Percentiles rank a stretch among this genome's conserved stretches.
Conservation (phyloP, 2,113 vertebrate species). For the Lophius piscatorius region DNA sequence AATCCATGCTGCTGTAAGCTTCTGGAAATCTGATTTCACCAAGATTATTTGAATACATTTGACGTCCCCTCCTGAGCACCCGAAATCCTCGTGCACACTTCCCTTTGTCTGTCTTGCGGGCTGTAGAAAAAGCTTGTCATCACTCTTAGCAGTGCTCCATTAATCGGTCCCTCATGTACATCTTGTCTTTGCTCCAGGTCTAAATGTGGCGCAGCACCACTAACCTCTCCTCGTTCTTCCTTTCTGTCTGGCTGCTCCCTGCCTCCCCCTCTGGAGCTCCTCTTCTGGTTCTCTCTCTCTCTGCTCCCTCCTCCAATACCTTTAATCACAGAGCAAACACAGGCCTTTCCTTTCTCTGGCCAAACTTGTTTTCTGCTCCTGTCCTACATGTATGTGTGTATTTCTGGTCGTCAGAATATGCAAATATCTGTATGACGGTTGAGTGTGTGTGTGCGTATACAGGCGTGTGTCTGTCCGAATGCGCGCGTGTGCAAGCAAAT, state of each 20-base stretch:
- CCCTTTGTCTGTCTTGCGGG: slow-evolving; percentile 15
- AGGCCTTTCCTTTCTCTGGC: slow-evolving; percentile 37
- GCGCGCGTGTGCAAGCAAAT: no score
- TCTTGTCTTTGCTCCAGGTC: slow-evolving; percentile 50
- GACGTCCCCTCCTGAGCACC: slow-evolving; percentile 7
- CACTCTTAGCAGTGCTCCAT: slow-evolving; percentile 47
- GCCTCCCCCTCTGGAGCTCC: slow-evolving; percentile 5
- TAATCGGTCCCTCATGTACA: slow-evolving; percentile 33
- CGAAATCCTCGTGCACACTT: background rate
- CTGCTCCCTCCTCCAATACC: slow-evolving; percentile 42
- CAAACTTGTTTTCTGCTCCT: slow-evolving; percentile 46
- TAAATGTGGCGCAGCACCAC: slow-evolving; percentile 58
- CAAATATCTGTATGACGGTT: slow-evolving; percentile 9
- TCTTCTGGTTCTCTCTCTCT: slow-evolving; percentile 33
- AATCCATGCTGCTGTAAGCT: slow-evolving; percentile 21
- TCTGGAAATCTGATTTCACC: slow-evolving; percentile 1
- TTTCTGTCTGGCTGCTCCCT: slow-evolving; percentile 10
- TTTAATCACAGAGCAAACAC: slow-evolving; percentile 55
- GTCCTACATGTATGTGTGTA: slow-evolving; percentile 16
- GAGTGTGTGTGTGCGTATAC: slow-evolving; percentile 14
- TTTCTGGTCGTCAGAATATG: slow-evolving; percentile 18
- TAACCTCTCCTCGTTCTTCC: slow-evolving; percentile 33
- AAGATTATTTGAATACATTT: background rate
- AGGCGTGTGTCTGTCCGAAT: slow-evolving; percentile 36
- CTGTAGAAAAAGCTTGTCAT: slow-evolving; percentile 28